Percentiles rank a stretch among this genome's conserved stretches.
These are phyloP conservation scores for Cecidostiba fungosa DNA, from an alignment of 2,888 invertebrate genomes.

Conservation along the genomic window DNA sequence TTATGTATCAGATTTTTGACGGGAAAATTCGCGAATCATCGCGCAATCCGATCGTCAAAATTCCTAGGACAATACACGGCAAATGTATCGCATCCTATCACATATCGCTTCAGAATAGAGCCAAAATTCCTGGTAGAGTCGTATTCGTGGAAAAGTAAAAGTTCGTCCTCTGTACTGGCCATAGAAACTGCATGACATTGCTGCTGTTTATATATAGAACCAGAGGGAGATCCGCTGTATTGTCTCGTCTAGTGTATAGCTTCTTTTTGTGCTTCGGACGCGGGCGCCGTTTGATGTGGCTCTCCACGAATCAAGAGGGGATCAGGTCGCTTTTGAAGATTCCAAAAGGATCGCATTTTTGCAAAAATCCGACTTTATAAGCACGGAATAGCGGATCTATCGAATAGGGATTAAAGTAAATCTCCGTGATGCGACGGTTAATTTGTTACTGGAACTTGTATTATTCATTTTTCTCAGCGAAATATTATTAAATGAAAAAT, in stretches of 20 bases:
- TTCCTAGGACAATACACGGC: background rate
- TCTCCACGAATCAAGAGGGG: background rate
- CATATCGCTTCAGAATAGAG: background rate
- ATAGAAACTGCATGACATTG: conserved; percentile 22
- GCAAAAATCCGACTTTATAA: no score
- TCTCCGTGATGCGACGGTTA: no score
- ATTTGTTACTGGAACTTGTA: no score
- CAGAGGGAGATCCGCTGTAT: background rate
- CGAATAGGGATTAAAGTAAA: no score
- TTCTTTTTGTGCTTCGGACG: background rate
- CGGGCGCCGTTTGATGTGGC: background rate
- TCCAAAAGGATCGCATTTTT: background rate
- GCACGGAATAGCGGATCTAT: no score
- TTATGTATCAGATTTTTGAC: no score
- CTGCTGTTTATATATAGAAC: background rate
- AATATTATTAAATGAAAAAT: no score
- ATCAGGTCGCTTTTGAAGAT: background rate
- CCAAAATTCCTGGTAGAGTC: background rate
- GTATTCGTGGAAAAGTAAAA: background rate
- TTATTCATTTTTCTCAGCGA: no score
- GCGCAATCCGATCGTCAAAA: background rate
- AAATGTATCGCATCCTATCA: background rate
- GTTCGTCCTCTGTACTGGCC: background rate
- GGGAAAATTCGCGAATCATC: background rate
- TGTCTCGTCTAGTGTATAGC: background rate